Base-by-base conservation (phyloP, 2,888 invertebrate genomes). In the Agelastica alni region DNA sequence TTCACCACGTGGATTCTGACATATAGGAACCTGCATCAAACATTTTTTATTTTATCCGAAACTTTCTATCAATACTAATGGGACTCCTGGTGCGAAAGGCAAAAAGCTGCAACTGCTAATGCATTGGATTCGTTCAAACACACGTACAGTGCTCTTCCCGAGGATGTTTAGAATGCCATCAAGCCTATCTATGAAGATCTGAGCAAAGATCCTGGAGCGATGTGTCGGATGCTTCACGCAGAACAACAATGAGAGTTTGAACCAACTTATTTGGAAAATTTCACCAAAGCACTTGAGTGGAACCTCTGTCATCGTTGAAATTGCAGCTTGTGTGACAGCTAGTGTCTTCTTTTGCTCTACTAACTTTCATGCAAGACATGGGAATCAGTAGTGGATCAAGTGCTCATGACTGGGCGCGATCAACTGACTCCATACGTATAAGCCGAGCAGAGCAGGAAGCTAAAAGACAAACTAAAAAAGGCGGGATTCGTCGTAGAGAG, bases 221-320 rank as follows among this genome's bases (percentile, higher is more conserved):
- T 60, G 53, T 58, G 31, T 48, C 13, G 45, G 46, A 42, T 39
- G 58, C 32, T 49, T 52, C 28, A 56, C 58, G 16, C 58, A 56
- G 39, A 61, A 57, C 43, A 39, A 49, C 34, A 61, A 61, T 54
- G 60, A 61, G 43, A 56, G 53, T 41, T 39, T 59, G 10, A 53
- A 58, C 47, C 56, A 56, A 41, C 39, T 49, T 31, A 56, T 60
- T 49, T 60, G 60, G 58, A 56, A 48, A 43, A 56, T 56, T 16
- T 42, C 51, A 36, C 59, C 59, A 36, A 61, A 61, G 45, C 30
- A 32, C 39, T 20, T 51, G 46, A 45, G 46, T 51, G 51, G 45
- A 41, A 51, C 51, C 47, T 47, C 49, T 32, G 44, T 22, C 42
- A 32, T 54, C 14, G 53, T 57, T 32, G 34, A 53, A 31, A 54